phyloP scores from a whole-genome alignment of 2,797 vertebrate species.

The Heterohyrax brucei region DNA sequence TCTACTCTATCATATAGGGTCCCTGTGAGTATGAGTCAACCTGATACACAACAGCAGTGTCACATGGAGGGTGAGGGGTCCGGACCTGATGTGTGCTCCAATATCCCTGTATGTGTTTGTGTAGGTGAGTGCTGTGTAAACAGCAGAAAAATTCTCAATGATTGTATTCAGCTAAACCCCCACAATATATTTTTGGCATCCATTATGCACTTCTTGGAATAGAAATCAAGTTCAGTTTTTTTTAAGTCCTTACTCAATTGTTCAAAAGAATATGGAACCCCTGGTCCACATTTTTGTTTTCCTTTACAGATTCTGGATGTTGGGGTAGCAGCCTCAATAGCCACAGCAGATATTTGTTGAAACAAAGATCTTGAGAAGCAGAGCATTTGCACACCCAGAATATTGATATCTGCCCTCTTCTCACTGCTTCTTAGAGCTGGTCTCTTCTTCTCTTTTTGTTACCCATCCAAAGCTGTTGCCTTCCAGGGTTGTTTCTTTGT shows the following conservation, averaged over 20 bases:
- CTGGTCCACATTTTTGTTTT: constrained; percentile 1
- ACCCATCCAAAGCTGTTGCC: no score
- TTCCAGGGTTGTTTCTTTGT: not conserved
- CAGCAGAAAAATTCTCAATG: not conserved
- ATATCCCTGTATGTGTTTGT: not conserved
- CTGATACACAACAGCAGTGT: not conserved
- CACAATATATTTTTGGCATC: not conserved
- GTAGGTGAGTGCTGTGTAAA: not conserved
- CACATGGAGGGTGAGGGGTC: not conserved
- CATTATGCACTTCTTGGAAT: constrained; percentile 13
- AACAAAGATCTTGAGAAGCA: not conserved
- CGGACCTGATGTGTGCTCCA: not conserved
- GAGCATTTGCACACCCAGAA: accelerated
- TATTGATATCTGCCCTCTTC: not conserved
- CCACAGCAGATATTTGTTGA: not conserved
- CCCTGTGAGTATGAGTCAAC: not conserved
- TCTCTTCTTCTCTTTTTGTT: not conserved
- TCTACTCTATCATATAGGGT: not conserved
- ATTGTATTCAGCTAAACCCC: constrained; percentile 35
- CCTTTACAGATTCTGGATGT: constrained; percentile 18
- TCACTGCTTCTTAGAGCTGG: not conserved
- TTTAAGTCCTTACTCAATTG: constrained; percentile 55
- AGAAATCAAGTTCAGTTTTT: not conserved
- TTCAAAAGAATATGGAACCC: constrained; percentile 47
- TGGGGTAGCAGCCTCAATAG: not conserved